phyloP scores from a whole-genome alignment of 2,797 vertebrate species.

The Chelon labrosus region DNA sequence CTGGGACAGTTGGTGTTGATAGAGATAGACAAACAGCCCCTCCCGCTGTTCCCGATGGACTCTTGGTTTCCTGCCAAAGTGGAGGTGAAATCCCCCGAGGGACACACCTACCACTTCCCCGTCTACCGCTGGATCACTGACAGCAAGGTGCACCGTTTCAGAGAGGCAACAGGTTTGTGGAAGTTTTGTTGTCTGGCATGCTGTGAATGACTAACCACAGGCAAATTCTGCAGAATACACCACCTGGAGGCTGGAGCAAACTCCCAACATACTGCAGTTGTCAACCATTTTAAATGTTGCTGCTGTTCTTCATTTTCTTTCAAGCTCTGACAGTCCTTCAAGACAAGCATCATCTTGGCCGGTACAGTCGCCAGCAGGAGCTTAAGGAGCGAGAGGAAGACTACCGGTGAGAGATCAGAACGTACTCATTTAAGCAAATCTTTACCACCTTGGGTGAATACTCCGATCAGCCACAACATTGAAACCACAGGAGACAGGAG shows the following conservation, averaged over 20 bases:
- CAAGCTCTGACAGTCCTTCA: constrained; percentile 67
- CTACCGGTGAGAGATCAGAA: constrained; percentile 57
- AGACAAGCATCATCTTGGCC: constrained; percentile 52
- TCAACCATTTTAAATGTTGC: neutral
- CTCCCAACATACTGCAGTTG: neutral
- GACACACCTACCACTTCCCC: constrained; percentile 55
- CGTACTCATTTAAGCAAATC: neutral
- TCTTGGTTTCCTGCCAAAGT: constrained; percentile 64
- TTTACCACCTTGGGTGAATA: neutral
- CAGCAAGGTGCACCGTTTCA: constrained; percentile 54
- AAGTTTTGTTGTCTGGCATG: neutral
- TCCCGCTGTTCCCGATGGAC: constrained; percentile 26
- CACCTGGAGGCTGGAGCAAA: neutral
- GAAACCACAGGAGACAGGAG: neutral
- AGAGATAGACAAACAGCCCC: constrained; percentile 58
- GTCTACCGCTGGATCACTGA: constrained; percentile 66
- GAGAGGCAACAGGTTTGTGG: constrained; percentile 68
- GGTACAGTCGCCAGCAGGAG: constrained; percentile 44
- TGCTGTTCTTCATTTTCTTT: neutral
- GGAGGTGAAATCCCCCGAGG: constrained; percentile 54
- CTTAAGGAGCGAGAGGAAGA: constrained; percentile 48
- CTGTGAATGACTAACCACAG: neutral
- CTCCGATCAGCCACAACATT: neutral
- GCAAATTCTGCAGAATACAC: neutral
- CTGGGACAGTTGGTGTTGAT: constrained; percentile 68